These are phyloP conservation scores for Lasioglossum leucozonium DNA, from an alignment of 2,888 invertebrate genomes.

Conservation along the genomic window DNA sequence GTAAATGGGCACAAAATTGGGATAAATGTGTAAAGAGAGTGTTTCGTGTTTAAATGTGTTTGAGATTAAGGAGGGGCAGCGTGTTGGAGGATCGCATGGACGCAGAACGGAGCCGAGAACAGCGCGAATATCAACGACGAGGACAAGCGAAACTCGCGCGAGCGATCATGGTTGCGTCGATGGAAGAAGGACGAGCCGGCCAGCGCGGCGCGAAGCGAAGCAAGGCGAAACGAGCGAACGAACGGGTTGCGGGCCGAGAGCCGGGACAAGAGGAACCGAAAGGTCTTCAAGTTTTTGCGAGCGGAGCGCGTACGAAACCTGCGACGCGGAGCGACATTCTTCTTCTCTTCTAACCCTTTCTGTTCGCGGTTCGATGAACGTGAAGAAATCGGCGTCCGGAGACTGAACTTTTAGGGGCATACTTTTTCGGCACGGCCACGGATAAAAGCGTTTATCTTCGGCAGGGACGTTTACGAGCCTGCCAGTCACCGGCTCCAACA, in stretches of 20 bases:
- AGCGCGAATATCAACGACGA: background rate
- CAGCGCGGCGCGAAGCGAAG: background rate
- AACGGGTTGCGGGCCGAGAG: conserved; percentile 48
- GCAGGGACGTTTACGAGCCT: conserved; percentile 16
- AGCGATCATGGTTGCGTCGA: background rate
- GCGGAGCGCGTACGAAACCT: conserved; percentile 62
- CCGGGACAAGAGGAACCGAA: conserved; percentile 66
- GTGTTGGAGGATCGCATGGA: background rate
- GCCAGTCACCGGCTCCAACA: background rate
- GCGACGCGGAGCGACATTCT: conserved; percentile 70
- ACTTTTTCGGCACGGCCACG: conserved; percentile 39
- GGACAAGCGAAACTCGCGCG: background rate
- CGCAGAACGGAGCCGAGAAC: background rate
- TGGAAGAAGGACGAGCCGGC: conserved; percentile 15
- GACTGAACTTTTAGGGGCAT: conserved; percentile 58
- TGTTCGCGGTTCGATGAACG: conserved; percentile 56
- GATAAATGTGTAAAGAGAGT: too few relatives aligned
- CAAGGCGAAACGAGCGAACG: background rate
- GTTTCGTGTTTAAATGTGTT: background rate
- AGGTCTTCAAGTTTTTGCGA: conserved; percentile 74
- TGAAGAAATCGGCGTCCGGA: conserved; percentile 55
- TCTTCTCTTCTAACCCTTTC: conserved; percentile 61
- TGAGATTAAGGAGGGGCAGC: background rate
- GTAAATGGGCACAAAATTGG: too few relatives aligned
- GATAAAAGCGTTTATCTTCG: conserved; percentile 42